Evolutionary conservation across 2,113 vertebrate genomes (phyloP), one percentile per base, ranked within the genome.

Genomic region (Pardalotus punctatus): DNA sequence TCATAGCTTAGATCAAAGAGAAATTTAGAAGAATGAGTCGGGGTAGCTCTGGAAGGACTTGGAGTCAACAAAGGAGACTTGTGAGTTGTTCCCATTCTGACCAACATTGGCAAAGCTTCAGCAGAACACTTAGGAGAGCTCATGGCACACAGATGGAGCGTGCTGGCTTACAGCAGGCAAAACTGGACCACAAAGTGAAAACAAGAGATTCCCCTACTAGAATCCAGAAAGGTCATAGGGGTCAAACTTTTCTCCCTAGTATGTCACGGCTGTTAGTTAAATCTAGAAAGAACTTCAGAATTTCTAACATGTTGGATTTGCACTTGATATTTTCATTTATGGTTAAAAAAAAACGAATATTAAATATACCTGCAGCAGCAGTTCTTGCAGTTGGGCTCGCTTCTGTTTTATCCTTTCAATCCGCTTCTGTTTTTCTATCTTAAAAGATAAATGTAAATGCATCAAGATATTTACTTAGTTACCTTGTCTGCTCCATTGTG

Each of bases 351-450:
- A 27, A 45, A 23, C 10, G 27, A 71, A n/a, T 67, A 53, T 57
- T 5, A 71, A 92, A 43, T 43, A 85, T 98, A 99, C 98, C 98
- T 99, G 98, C 61, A 99, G 95, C 64, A 99, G 97, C 20, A 99
- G 97, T 73, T 99, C 98, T 38, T 99, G 98, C 15, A 99, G 97
- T 62, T 99, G 98, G 69, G 98, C 98, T 94, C 98, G 97, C 93
- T 99, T 99, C 96, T 99, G 98, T 83, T 98, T 98, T 95, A 99
- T 99, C 82, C 98, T 97, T 92, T 99, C 98, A 97, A 99, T 97
- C 77, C 98, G 96, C 86, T 97, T 98, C 96, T 99, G 99, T 94
- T 99, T 99, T 97, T 99, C 98, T 88, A 98, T 95, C 98, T 99
- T 82, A 97, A 97, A 97, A 96, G 23, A 92, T 2, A 97, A 87